Evolutionary conservation across 2,888 invertebrate species (phyloP).

Genomic region (Sympetrum striolatum): DNA sequence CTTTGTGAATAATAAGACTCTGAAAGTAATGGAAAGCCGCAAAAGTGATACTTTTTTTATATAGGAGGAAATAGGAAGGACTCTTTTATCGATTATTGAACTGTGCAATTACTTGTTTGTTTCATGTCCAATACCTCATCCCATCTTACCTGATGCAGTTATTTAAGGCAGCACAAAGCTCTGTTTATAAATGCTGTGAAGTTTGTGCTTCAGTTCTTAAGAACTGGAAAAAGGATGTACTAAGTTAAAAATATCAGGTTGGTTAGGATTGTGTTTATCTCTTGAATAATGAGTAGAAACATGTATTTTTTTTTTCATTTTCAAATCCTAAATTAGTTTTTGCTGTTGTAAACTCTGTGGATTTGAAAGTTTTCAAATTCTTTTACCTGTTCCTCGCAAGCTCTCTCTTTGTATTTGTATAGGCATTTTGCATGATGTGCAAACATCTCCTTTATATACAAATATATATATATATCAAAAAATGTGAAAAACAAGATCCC

Average conservation of each 20-base stretch:
- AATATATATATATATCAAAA: background rate
- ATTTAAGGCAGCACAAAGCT: background rate
- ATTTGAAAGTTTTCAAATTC: slow-evolving; percentile 10
- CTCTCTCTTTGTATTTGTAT: slow-evolving; percentile 36
- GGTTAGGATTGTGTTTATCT: background rate
- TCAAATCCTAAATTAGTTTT: background rate
- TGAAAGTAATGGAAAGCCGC: background rate
- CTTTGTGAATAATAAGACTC: slow-evolving; percentile 41
- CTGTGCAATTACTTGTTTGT: slow-evolving; percentile 27
- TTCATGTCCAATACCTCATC: slow-evolving; percentile 25
- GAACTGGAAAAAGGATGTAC: background rate
- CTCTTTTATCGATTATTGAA: slow-evolving; percentile 20
- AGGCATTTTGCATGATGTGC: slow-evolving; percentile 29
- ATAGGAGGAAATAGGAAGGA: slow-evolving; percentile 1
- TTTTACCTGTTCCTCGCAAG: slow-evolving; percentile 28
- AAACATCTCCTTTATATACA: background rate
- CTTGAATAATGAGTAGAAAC: background rate
- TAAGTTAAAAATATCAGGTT: background rate
- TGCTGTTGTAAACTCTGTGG: background rate
- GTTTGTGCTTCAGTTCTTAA: background rate
- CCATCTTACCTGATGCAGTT: background rate
- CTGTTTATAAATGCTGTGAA: background rate
- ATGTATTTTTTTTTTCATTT: background rate
- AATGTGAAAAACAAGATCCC: background rate
- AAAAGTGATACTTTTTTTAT: slow-evolving; percentile 37